phyloP scores from a whole-genome alignment of 2,797 vertebrate species.

The Graptemys geographica region DNA sequence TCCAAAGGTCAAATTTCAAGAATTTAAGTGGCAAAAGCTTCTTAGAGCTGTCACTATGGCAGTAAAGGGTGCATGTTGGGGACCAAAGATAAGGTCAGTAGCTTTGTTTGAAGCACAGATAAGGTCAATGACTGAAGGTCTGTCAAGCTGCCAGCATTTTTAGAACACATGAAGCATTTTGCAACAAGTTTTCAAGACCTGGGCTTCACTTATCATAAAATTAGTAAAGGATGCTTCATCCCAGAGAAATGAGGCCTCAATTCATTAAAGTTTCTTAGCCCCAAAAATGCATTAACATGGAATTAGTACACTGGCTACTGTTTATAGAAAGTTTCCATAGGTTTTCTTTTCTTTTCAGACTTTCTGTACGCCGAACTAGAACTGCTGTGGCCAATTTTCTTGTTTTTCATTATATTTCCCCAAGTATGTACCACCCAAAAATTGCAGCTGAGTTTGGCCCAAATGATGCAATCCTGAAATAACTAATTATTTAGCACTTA shows the following conservation, averaged over 20 bases:
- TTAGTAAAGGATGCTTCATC: neutral
- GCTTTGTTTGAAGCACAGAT: conserved; percentile 30
- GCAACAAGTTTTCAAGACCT: neutral
- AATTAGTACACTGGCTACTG: neutral
- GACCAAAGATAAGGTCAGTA: conserved; percentile 26
- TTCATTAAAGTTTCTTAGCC: neutral
- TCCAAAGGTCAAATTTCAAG: conserved; percentile 28
- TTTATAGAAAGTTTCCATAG: neutral
- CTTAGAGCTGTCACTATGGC: neutral
- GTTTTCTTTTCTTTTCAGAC: conserved; percentile 37
- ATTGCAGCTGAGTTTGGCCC: neutral
- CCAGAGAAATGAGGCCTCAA: neutral
- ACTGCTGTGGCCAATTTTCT: neutral
- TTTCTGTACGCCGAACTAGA: neutral
- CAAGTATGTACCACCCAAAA: conserved; percentile 5
- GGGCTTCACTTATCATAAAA: neutral
- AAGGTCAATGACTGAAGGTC: neutral
- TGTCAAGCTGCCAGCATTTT: neutral
- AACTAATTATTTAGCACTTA: conserved; percentile 58
- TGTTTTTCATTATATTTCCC: neutral
- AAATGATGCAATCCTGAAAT: neutral
- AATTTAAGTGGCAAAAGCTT: conserved; percentile 1
- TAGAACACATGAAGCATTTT: neutral
- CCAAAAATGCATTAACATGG: neutral
- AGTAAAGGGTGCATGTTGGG: neutral